phyloP scores from a whole-genome alignment of 2,888 invertebrate species.

The Andrena dorsata region DNA sequence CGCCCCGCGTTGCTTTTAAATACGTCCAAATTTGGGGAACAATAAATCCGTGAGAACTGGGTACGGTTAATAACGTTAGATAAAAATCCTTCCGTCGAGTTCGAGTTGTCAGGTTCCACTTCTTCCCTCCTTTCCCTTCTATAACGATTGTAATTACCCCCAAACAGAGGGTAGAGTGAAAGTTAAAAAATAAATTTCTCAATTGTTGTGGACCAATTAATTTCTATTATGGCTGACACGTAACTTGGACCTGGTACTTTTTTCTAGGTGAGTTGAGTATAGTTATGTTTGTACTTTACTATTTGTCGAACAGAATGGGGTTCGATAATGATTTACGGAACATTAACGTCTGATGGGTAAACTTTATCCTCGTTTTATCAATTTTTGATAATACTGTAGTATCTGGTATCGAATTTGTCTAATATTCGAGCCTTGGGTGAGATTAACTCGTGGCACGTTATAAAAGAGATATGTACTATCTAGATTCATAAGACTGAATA shows the following conservation, averaged over 20 bases:
- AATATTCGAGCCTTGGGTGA: not conserved
- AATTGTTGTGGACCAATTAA: not conserved
- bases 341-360: not conserved
- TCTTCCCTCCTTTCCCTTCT: not conserved
- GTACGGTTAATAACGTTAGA: constrained; percentile 1
- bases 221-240: not conserved
- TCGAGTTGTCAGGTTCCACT: not conserved
- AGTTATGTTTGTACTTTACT: not conserved
- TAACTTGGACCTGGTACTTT: not conserved
- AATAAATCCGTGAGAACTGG: constrained; percentile 24
- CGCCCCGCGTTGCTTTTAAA: constrained; percentile 1
- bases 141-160: not conserved
- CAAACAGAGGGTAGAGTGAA: not conserved
- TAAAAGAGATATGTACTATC: not conserved
- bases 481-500: not conserved
- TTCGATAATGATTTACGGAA: constrained; percentile 4
- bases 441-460: constrained; percentile 12
- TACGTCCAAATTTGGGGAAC: constrained; percentile 14
- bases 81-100: not conserved
- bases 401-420: not conserved
- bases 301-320: not conserved
- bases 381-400: constrained; percentile 10
- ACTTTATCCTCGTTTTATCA: constrained; percentile 16
- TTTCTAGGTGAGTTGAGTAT: not conserved
- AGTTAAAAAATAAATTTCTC: not conserved